Evolutionary conservation across 2,113 vertebrate genomes (phyloP), one percentile per base, ranked within the genome.

Genomic region (Pithys albifrons): DNA sequence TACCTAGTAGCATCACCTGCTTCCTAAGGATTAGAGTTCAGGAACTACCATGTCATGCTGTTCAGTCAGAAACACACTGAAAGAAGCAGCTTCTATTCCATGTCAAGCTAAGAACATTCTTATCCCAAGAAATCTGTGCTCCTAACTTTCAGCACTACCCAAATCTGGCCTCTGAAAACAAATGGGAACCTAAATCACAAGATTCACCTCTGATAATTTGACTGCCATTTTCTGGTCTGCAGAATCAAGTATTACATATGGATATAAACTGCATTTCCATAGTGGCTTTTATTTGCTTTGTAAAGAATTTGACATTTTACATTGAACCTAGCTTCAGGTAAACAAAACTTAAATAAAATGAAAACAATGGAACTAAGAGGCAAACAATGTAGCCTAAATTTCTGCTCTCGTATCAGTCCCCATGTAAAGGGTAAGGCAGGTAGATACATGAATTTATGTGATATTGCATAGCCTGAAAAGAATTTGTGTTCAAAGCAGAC

Each of bases 1-100:
- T 76, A 92, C 88, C 95, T 87, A 95, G 80, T 9, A 89, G 57
- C 86, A 91, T 88, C 91, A 94, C 91, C 59, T 66, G 59, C 62
- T 93, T 89, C 61, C 57, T 71, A 41, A 78, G 72, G 89, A 89
- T 92, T 93, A 93, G 35, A 14, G 25, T 57, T 89, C 10, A 71
- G 51, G 57, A 96, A 71, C 0, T 0, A 74, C 19, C 0, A 0
- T 13, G 43, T 54, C 7, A 0, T 71, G 52, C 35, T 2, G 5
- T 86, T 65, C 90, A 75, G 58, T 55, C 29, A 69, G 27, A 88
- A 91, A 14, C 8, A 41, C 37, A 51, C 27, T 17, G 57, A 85
- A 88, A 85, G 55, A 67, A 81, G 62, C 24, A 70, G 23, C 37
- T 65, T 67, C 57, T 91, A 45, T 61, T 91, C 23, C 22, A 31